Base-by-base conservation (phyloP, 2,888 invertebrate species). In the Mamestra brassicae region DNA sequence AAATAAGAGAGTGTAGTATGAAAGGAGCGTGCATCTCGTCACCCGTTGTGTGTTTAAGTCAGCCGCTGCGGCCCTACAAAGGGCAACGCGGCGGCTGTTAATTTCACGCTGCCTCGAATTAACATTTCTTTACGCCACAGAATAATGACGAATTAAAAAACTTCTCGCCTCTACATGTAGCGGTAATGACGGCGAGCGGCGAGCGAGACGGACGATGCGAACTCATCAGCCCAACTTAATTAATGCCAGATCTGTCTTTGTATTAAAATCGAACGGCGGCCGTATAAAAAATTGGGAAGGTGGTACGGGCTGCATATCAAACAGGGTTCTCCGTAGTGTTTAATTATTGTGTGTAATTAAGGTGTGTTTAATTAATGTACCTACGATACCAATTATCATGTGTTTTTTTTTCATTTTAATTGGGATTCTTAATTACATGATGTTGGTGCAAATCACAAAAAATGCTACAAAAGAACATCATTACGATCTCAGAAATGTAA, bases 111-210 rank as follows among this genome's bases (percentile, higher is more conserved):
- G 95, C 94, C 95, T 96, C 96, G 94, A 97, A 97, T 97, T 97
- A 97, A 97, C 96, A 97, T 97, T 97, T 97, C 97, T 96, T 96
- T 96, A 96, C 96, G 96, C 96, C 96, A 96, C 94, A 95, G 94
- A 95, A 96, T 96, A 96, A 96, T 96, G 95, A 96, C 95, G 94
- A 96, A 96, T 96, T 96, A 96, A 96, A 96, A 96, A 96, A 94
- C 93, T 91, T 94, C 96, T 95, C 94, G 94, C 92, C 92, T 94
- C 94, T 94, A 95, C 95, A 96, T 95, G 95, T 91, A 92, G 92
- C 91, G 89, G 93, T 96, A 96, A 96, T 96, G 96, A 95, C 92
- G 93, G 92, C 93, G 89, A 91, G 88, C 90, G 90, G 89, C 88
- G 89, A 88, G 90, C 86, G 90, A 89, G 91, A 91, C 92, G 90